A percentile compares a stretch with the other conserved stretches of the same genome.
Evolutionary conservation across 2,797 vertebrate genomes (phyloP).

Genomic region (Arctocebus calabarensis): DNA sequence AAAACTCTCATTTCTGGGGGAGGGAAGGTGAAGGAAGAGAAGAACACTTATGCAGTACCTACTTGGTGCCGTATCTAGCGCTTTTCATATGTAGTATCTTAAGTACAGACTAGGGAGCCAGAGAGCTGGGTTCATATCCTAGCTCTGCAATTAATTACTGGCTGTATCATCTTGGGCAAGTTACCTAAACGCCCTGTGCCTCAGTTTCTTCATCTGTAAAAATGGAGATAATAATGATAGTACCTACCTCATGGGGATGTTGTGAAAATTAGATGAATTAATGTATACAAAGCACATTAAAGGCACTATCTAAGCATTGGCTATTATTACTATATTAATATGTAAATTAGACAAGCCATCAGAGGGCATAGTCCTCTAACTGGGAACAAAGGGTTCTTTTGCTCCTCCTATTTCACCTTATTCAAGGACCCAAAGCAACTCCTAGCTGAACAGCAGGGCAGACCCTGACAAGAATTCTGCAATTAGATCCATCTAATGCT

Average conservation of each 20-base stretch:
- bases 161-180: background rate
- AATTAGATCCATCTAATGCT: background rate
- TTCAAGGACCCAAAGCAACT: background rate
- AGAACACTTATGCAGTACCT: background rate
- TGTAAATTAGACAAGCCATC: background rate
- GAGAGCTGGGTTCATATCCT: background rate
- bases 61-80: background rate
- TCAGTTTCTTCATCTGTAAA: conserved; percentile 35
- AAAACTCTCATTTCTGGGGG: background rate
- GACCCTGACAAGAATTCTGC: background rate
- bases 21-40: background rate
- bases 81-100: background rate
- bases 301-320: background rate
- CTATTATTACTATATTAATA: background rate
- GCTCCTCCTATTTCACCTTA: background rate
- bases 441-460: background rate
- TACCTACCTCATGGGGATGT: background rate
- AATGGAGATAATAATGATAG: background rate
- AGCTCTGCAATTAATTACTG: conserved; percentile 15
- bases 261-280: conserved; percentile 5
- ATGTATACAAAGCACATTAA: background rate
- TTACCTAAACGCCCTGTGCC: background rate
- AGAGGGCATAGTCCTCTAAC: background rate
- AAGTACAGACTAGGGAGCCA: background rate
- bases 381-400: background rate